Evolutionary conservation across 2,888 invertebrate species (phyloP).

Genomic region (Cerastoderma edule): DNA sequence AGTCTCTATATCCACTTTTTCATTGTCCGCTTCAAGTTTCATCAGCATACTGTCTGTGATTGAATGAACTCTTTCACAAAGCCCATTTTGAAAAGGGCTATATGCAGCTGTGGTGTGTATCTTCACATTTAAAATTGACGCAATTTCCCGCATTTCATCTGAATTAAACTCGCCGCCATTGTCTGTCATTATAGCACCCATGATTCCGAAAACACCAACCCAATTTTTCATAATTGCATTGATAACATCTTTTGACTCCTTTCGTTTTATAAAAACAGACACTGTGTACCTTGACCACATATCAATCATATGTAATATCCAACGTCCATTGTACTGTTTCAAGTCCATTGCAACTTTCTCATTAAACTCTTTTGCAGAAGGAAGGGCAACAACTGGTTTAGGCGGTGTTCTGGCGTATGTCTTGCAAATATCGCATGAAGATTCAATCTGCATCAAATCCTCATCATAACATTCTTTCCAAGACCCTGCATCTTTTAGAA

Average conservation of each 20-base stretch:
- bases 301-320: conserved; percentile 53
- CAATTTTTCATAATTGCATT: conserved; percentile 52
- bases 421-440: conserved; percentile 41
- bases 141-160: conserved; percentile 48
- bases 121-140: conserved; percentile 33
- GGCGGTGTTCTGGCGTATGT: conserved; percentile 43
- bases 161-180: too few species aligned
- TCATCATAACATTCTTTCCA: conserved; percentile 36
- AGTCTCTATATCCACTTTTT: conserved; percentile 6
- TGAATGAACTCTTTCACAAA: conserved; percentile 46
- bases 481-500: conserved; percentile 35
- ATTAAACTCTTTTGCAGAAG: conserved; percentile 39
- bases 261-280: conserved; percentile 36
- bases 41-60: conserved; percentile 47
- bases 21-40: conserved; percentile 38
- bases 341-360: conserved; percentile 53
- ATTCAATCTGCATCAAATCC: not conserved
- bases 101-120: conserved; percentile 35
- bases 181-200: conserved; percentile 47
- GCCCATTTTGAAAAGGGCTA: too few species aligned
- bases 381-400: conserved; percentile 39
- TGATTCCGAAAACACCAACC: conserved; percentile 51
- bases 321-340: conserved; percentile 42
- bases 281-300: conserved; percentile 47
- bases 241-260: conserved; percentile 40